Conservation (phyloP, 2,113 vertebrate genomes). For the Pycnonotus jocosus region DNA sequence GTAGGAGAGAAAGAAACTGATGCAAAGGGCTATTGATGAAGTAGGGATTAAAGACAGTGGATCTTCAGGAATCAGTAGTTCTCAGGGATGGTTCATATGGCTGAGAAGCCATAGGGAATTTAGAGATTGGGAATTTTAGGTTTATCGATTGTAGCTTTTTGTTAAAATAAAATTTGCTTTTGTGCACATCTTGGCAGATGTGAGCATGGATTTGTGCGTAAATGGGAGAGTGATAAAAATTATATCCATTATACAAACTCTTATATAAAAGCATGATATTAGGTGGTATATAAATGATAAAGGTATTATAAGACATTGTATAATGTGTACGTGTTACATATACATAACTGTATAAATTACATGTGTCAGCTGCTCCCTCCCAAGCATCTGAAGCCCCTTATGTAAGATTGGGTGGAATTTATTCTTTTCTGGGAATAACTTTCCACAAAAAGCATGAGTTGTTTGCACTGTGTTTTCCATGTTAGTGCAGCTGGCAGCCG, state of each 20-base stretch:
- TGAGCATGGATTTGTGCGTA: not conserved
- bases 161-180: not conserved
- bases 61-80: not conserved
- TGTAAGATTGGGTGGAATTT: not conserved
- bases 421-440: not conserved
- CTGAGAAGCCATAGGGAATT: not conserved
- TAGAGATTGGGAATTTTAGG: not conserved
- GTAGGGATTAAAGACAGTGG: not conserved
- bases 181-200: not conserved
- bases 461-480: not conserved
- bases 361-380: not conserved
- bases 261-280: not conserved
- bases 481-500: not conserved
- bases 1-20: not conserved
- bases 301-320: not conserved
- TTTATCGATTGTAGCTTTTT: not conserved
- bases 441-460: not conserved
- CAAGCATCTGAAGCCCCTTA: not conserved
- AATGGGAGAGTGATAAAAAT: not conserved
- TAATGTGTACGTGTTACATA: not conserved
- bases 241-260: not conserved
- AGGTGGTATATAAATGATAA: not conserved
- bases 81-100: accelerated
- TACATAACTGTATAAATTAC: not conserved
- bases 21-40: not conserved